Conservation (phyloP, 2,113 vertebrate species). For the Siniperca chuatsi region DNA sequence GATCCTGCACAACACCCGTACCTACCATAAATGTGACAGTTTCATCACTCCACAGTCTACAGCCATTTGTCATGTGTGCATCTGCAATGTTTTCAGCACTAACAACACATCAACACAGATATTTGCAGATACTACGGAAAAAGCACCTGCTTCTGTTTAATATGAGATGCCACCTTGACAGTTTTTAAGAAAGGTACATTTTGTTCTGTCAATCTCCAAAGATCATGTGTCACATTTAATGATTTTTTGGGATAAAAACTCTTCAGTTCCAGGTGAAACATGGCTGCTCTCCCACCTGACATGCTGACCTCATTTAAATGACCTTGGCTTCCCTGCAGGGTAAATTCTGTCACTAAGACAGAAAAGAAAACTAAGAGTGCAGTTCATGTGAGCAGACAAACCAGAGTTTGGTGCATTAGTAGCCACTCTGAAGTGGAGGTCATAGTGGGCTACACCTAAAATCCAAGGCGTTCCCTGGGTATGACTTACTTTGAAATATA, state of each 20-base stretch:
- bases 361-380: slow-evolving; percentile 28
- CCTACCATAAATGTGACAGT: slow-evolving; percentile 72
- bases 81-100: slow-evolving; percentile 32
- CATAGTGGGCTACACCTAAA: slow-evolving; percentile 74
- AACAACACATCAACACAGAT: slow-evolving; percentile 55
- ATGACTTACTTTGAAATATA: slow-evolving; percentile 66
- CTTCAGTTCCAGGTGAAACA: slow-evolving; percentile 47
- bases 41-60: slow-evolving; percentile 66
- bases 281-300: slow-evolving; percentile 49
- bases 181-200: neutral
- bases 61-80: slow-evolving; percentile 53
- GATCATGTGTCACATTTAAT: neutral
- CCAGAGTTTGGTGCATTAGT: slow-evolving; percentile 37
- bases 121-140: slow-evolving; percentile 21
- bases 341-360: slow-evolving; percentile 23
- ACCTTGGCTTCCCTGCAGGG: slow-evolving; percentile 46
- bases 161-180: neutral
- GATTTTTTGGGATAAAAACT: neutral
- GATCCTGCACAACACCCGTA: slow-evolving; percentile 63
- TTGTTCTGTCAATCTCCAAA: neutral
- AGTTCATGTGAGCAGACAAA: slow-evolving; percentile 23
- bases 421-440: slow-evolving; percentile 60
- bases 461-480: slow-evolving; percentile 69
- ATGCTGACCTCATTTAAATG: slow-evolving; percentile 57
- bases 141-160: neutral